Evolutionary conservation across 2,888 invertebrate species (phyloP).

Genomic region (Elgonia sp.): DNA sequence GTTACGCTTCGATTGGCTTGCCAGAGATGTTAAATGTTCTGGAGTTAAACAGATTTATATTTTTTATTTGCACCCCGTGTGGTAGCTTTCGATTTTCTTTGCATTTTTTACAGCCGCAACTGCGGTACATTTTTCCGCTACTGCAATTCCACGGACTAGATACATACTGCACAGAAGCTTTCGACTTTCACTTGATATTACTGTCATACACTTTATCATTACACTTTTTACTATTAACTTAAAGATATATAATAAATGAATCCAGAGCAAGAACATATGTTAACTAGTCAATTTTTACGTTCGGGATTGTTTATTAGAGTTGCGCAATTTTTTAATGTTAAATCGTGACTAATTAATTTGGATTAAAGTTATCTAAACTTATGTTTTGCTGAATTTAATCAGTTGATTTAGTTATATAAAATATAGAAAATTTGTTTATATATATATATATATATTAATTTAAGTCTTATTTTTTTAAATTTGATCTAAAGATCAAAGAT

Average conservation of each 20-base stretch:
- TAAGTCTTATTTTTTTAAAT: too few species aligned
- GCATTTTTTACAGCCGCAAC: conserved; percentile 1
- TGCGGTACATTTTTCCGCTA: neutral
- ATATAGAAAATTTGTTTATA: too few species aligned
- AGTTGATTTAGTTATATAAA: too few species aligned
- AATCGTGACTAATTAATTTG: too few species aligned
- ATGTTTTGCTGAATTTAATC: too few species aligned
- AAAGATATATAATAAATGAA: neutral
- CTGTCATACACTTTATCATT: conserved; percentile 9
- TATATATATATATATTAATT: too few species aligned
- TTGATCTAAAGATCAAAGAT: too few species aligned
- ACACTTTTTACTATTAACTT: neutral
- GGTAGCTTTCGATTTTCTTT: conserved; percentile 14
- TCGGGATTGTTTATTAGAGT: too few species aligned
- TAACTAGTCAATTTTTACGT: too few species aligned
- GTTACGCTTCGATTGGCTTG: conserved; percentile 16
- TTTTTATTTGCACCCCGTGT: neutral
- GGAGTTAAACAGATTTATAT: neutral
- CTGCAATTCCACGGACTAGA: neutral
- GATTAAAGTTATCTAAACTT: too few species aligned
- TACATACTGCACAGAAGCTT: conserved; percentile 18
- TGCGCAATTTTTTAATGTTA: too few species aligned
- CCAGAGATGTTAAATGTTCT: conserved; percentile 6
- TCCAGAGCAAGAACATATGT: too few species aligned
- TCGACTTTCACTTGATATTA: conserved; percentile 21